Conservation (phyloP, 2,797 vertebrate genomes). For the Peromyscus melanophrys region DNA sequence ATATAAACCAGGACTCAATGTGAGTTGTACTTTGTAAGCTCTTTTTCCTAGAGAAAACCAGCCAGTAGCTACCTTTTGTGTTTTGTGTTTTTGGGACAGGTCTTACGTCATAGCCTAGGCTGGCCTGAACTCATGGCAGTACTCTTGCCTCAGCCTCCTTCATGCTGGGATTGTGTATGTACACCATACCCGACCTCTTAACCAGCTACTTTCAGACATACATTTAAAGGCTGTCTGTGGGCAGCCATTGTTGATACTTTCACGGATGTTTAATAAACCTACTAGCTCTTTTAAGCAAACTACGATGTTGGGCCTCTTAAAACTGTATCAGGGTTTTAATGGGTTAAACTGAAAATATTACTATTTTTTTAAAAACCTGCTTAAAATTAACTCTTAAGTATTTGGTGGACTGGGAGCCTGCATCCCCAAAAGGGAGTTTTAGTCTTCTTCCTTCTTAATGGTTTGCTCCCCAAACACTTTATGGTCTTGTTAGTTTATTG, state of each 20-base stretch:
- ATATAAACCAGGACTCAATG: constrained; percentile 30
- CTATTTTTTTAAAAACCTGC: neutral
- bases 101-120: neutral
- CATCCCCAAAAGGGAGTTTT: neutral
- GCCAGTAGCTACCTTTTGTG: constrained; percentile 33
- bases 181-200: neutral
- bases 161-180: neutral
- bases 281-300: constrained; percentile 56
- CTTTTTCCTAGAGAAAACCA: constrained; percentile 49
- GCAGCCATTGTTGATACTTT: constrained; percentile 15
- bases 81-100: neutral
- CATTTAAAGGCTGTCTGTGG: neutral
- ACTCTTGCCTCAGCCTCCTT: neutral
- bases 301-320: constrained; percentile 26
- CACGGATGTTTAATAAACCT: constrained; percentile 49
- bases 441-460: neutral
- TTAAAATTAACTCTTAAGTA: constrained; percentile 57
- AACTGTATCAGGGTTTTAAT: constrained; percentile 47
- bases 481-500: constrained; percentile 31
- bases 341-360: constrained; percentile 25
- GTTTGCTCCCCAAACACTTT: constrained; percentile 46
- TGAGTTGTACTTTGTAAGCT: constrained; percentile 31
- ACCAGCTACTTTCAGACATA: constrained; percentile 35
- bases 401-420: neutral
- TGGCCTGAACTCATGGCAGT: neutral